Conservation (phyloP, 2,888 invertebrate species). For the Pristionchus mayeri region DNA sequence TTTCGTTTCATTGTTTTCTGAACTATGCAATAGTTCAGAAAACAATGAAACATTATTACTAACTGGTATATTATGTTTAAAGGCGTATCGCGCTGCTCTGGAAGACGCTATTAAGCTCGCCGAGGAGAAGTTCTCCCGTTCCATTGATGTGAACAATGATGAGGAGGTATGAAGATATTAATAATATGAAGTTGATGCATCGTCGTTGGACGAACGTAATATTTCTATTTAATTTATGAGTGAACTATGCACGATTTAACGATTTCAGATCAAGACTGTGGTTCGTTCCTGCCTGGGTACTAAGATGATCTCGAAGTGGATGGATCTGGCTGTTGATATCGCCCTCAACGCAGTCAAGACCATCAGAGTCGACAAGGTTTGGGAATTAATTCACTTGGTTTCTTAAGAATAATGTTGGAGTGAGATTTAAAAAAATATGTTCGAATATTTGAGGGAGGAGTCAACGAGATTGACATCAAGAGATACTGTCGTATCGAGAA, state of each 20-base stretch:
- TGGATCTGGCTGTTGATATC: slow-evolving; percentile 93
- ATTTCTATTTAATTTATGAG: slow-evolving; percentile 7
- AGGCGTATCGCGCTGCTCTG: slow-evolving; percentile 91
- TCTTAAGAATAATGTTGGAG: not conserved
- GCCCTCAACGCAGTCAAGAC: slow-evolving; percentile 95
- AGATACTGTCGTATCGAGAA: slow-evolving; percentile 78
- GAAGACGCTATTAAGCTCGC: slow-evolving; percentile 85
- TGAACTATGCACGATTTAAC: too few species aligned
- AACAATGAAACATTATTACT: not conserved
- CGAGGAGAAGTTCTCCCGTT: slow-evolving; percentile 82
- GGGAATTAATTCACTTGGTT: not conserved
- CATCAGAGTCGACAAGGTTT: slow-evolving; percentile 82
- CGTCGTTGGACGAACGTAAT: not conserved
- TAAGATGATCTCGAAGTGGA: slow-evolving; percentile 96
- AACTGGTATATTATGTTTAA: not conserved
- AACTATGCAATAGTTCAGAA: not conserved
- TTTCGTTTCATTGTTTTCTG: not conserved
- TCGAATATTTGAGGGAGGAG: slow-evolving; percentile 79
- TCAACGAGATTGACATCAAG: slow-evolving; percentile 96
- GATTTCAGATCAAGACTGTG: slow-evolving; percentile 86
- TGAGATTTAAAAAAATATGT: not conserved
- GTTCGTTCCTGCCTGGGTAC: slow-evolving; percentile 94
- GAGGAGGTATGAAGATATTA: slow-evolving; percentile 71
- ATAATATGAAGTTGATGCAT: not conserved
- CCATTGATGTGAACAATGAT: slow-evolving; percentile 62